These are phyloP conservation scores for Argyrosomus regius DNA, from an alignment of 2,797 vertebrate genomes.

Conservation along the genomic window DNA sequence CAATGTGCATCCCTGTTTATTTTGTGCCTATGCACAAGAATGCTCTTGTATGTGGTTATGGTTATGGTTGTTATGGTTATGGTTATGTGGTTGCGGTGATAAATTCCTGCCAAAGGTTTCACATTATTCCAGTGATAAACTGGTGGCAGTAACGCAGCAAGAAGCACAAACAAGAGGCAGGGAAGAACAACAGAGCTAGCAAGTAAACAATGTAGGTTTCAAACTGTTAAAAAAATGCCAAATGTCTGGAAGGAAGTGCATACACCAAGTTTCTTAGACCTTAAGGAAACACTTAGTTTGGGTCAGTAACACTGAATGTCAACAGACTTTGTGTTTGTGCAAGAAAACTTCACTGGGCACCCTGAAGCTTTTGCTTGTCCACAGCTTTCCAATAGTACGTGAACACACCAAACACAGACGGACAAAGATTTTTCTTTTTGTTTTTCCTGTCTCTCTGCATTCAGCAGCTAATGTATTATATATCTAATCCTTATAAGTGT, in stretches of 20 bases:
- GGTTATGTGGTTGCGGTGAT: background rate
- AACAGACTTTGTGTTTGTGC: too few relatives aligned
- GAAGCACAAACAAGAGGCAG: background rate
- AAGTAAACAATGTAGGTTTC: too few relatives aligned
- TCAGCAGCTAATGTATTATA: slow-evolving; percentile 37
- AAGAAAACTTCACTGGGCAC: background rate
- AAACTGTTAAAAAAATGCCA: too few relatives aligned
- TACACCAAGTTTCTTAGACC: background rate
- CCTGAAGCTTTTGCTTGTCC: too few relatives aligned
- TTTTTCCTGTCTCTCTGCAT: slow-evolving; percentile 21
- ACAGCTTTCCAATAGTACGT: background rate
- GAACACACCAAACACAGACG: slow-evolving; percentile 1
- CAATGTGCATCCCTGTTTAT: too few relatives aligned
- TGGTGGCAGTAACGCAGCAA: background rate
- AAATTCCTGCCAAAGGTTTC: background rate
- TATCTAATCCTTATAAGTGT: slow-evolving; percentile 54
- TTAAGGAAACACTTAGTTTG: background rate
- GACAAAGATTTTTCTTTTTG: background rate
- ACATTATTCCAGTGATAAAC: slow-evolving; percentile 4
- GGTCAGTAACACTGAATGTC: background rate
- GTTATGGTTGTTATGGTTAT: too few relatives aligned
- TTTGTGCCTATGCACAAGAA: background rate
- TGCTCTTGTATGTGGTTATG: too few relatives aligned
- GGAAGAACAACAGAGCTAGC: background rate
- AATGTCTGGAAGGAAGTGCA: background rate